Base-by-base conservation (phyloP, 2,888 invertebrate species). In the Pterostichus niger region DNA sequence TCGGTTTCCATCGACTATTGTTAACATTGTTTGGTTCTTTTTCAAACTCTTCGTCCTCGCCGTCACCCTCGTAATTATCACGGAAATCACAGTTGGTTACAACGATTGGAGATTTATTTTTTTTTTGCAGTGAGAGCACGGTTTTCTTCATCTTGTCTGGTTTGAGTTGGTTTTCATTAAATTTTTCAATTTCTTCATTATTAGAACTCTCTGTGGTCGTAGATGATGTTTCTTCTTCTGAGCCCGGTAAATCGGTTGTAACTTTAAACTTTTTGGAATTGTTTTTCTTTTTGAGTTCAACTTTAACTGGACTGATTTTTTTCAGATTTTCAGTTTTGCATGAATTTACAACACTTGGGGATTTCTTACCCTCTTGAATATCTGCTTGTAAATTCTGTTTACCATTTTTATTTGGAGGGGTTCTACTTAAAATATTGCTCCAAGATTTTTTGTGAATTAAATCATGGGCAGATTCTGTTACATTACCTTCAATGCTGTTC, bases 201-300 rank as follows among this genome's bases (percentile, higher is more conserved):
- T 92, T 91, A 64, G 94, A 94, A 85, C 94, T 93, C 87, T 94
- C 94, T 2, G 94, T 94, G 6, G 94, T 94, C 1, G 94, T 94
- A 0, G 94, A 94, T 7, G 94, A 94, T 1, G 93, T 93, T 86
- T 95, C 94, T 87, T 94, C 94, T 87, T 93, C 93, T 56, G 91
- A 91, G 85, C 90, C 90, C 85, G 86, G 87, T 85, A 76, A 33
- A 40, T 81, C 84, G 24, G 77, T 24, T 24, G 24, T n/a, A 15
- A 56, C 76, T 80, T 78, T 83, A 11, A 87, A 87, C 87, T 87
- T 85, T 88, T 82, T 84, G 83, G 75, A 83, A 80, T 84, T 85
- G 73, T 85, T 84, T 73, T 86, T 86, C 84, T 87, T 85, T 82
- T 83, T 83, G 24, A 80, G 84, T 85, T 86, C 84, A 40, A 71